These are phyloP conservation scores for Plecturocebus donacophilus DNA, from an alignment of 2,113 vertebrate species.

Conservation along the genomic window DNA sequence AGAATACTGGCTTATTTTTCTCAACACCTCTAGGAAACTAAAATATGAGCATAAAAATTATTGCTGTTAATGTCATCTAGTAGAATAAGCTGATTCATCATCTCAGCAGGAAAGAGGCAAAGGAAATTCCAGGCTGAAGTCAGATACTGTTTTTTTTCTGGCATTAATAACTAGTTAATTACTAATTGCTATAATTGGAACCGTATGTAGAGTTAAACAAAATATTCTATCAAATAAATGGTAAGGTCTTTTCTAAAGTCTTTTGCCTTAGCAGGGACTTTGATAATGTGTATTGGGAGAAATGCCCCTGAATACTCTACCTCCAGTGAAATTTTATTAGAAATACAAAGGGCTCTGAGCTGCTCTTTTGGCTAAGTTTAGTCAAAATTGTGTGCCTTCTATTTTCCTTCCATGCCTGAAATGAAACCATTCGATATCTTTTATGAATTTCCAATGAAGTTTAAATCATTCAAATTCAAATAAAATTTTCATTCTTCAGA, in stretches of 20 bases:
- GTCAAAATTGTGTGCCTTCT: background rate
- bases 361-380: background rate
- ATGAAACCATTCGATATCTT: background rate
- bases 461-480: conserved; percentile 33
- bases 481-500: conserved; percentile 14
- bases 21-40: conserved; percentile 82
- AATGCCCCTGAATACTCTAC: background rate
- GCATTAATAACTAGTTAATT: background rate
- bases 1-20: conserved; percentile 80
- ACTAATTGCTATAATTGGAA: background rate
- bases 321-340: background rate
- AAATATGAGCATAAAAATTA: conserved; percentile 70
- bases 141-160: background rate
- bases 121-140: conserved; percentile 25
- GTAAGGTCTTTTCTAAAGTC: background rate
- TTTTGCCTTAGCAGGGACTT: background rate
- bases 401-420: background rate
- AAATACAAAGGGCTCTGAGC: background rate
- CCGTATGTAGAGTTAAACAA: background rate
- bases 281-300: background rate
- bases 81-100: background rate
- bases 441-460: conserved; percentile 3
- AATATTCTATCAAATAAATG: conserved; percentile 16
- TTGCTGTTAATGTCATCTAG: background rate
- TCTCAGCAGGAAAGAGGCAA: background rate